A percentile compares a stretch with the other conserved stretches of the same genome.
These are phyloP conservation scores for Phoenoteleia sp. DNA, from an alignment of 2,888 invertebrate species.

Conservation along the genomic window DNA sequence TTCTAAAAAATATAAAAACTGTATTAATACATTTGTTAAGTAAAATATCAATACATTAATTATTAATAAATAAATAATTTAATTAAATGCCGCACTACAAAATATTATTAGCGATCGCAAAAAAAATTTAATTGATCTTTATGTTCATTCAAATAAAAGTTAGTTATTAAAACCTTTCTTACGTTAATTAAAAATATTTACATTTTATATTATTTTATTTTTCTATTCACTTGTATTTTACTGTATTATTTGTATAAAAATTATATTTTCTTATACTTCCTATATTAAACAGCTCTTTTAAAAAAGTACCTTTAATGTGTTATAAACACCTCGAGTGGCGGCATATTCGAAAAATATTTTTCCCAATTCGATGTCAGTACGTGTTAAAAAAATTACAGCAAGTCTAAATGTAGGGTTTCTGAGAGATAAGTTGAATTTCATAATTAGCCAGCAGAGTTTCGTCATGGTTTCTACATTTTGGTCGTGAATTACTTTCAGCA, in stretches of 20 bases:
- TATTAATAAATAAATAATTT: not conserved
- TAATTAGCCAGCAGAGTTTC: constrained; percentile 2
- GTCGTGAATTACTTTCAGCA: not conserved
- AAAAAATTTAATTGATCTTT: not conserved
- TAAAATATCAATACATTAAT: not conserved
- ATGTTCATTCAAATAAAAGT: no score
- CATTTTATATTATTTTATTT: no score
- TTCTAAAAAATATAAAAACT: constrained; percentile 17
- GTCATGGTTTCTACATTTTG: not conserved
- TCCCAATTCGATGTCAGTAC: constrained; percentile 19
- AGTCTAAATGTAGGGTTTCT: constrained; percentile 7
- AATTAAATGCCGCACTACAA: no score
- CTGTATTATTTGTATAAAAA: no score
- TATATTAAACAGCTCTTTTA: no score
- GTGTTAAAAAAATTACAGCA: constrained; percentile 7
- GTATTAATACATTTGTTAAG: no score
- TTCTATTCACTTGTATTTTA: no score
- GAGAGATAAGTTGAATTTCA: constrained; percentile 28
- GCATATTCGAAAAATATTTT: constrained; percentile 39
- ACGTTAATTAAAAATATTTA: no score
- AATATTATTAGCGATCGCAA: no score
- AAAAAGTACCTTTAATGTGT: constrained; percentile 41
- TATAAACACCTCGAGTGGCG: constrained; percentile 36
- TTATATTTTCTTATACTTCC: no score
- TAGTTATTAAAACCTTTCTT: no score